These are phyloP conservation scores for Porites rus DNA, from an alignment of 92 coral and sea anemone genomes.

Conservation along the genomic window DNA sequence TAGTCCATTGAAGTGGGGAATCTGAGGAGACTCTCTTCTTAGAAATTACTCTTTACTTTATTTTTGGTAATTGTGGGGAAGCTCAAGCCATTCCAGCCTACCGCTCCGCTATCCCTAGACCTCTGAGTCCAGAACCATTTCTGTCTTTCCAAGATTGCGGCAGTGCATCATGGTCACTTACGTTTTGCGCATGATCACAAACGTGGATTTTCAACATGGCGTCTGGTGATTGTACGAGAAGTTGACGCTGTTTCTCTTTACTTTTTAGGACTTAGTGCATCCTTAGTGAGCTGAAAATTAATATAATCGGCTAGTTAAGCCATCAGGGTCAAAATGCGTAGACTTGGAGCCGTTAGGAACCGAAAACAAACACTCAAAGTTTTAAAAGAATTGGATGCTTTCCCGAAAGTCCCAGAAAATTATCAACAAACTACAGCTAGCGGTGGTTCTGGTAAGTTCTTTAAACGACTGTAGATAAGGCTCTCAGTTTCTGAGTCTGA, in stretches of 20 bases:
- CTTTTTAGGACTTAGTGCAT: neutral
- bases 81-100: no score
- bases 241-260: neutral
- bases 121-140: neutral
- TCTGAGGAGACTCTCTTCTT: no score
- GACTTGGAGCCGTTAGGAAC: constrained; percentile 79
- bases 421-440: constrained; percentile 90
- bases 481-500: neutral
- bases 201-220: constrained; percentile 82
- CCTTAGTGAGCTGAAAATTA: neutral
- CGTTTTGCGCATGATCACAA: constrained; percentile 66
- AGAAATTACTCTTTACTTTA: no score
- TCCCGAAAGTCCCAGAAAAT: constrained; percentile 96
- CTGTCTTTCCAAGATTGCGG: neutral
- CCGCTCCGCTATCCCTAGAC: neutral
- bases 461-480: no score
- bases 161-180: constrained; percentile 55
- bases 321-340: constrained; percentile 68
- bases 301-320: neutral
- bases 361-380: constrained; percentile 93
- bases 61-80: no score
- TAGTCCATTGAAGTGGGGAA: no score
- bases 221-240: constrained; percentile 37
- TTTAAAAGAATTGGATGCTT: constrained; percentile 95
- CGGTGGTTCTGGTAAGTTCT: constrained; percentile 91